Base-by-base conservation (phyloP, 2,888 invertebrate species). In the Trissoscelio sp. region DNA sequence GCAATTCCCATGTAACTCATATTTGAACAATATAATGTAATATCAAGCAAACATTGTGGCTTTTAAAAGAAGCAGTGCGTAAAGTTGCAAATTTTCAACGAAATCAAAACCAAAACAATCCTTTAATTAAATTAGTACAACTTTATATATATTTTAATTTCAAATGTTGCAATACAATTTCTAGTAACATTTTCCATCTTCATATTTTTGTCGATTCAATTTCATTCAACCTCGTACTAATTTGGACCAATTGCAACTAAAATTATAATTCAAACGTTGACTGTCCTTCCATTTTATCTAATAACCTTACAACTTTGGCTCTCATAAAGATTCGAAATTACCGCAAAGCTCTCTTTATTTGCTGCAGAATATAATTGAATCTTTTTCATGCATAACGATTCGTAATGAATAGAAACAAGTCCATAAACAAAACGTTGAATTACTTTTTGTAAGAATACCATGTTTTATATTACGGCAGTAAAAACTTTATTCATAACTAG, bases 1-100 rank as follows among this genome's bases (percentile, higher is more conserved):
- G 72, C 66, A 57, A 58, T 80, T 69, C 69, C 75, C 58, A 66
- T 78, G 70, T 66, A 62, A 70, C 78, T 51, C 58, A 79, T 74
- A 74, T 74, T 67, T 78, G 66, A 58, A 77, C 69, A 64, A 58
- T 69, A 46, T 34, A 57, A 44, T 34, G 67, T 42, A 39, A 31
- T 42, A 39, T 22, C 22, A 53, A 67, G 53, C 53, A 24, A 67
- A 53, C 42, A 16, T 48, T 34, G 55, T 57, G 67, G 64, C 66
- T 60, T 20, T 22, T 44, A 57, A 46, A 55, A n/a, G 24, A 42
- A 62, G 9, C 9, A 51, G 37, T 12, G 31, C 34, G 18, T 16
- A 14, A 16, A 28, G 14, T 22, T 22, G n/a, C 22, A 24, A 18
- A 34, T 51, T 34, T 51, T 64, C 46, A 11, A 34, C 64, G 20